Evolutionary conservation across 2,113 vertebrate genomes (phyloP).

Genomic region (Gymnogyps californianus): DNA sequence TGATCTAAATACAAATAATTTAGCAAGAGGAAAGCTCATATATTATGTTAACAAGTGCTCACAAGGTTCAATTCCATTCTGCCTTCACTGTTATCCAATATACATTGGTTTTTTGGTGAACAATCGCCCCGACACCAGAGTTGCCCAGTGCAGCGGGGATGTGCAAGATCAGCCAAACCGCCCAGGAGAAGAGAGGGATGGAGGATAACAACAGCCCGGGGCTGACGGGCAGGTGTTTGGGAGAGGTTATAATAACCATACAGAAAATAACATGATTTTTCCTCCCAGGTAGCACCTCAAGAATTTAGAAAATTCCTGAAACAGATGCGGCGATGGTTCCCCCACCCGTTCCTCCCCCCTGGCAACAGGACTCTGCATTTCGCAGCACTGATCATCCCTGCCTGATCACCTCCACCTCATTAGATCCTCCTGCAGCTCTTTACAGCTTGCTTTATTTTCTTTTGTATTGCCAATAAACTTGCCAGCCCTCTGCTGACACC

Average conservation of each 20-base stretch:
- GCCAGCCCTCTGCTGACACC: not conserved
- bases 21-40: not conserved
- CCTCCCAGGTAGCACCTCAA: not conserved
- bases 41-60: not conserved
- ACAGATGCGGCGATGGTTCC: rapidly evolving
- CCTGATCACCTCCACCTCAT: not conserved
- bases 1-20: not conserved
- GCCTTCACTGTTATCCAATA: not conserved
- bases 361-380: rapidly evolving
- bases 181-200: not conserved
- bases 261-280: not conserved
- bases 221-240: not conserved
- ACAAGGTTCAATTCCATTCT: not conserved
- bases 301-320: not conserved
- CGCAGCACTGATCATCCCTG: rapidly evolving
- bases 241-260: not conserved
- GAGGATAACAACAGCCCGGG: not conserved
- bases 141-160: rapidly evolving
- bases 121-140: not conserved
- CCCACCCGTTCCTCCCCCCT: rapidly evolving
- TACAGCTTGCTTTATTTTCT: not conserved
- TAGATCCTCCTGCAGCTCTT: not conserved
- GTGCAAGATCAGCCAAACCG: too few species aligned
- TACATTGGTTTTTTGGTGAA: rapidly evolving
- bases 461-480: too few species aligned